Base-by-base conservation (phyloP, 2,113 vertebrate species). In the Speoplatyrhinus poulsoni region DNA sequence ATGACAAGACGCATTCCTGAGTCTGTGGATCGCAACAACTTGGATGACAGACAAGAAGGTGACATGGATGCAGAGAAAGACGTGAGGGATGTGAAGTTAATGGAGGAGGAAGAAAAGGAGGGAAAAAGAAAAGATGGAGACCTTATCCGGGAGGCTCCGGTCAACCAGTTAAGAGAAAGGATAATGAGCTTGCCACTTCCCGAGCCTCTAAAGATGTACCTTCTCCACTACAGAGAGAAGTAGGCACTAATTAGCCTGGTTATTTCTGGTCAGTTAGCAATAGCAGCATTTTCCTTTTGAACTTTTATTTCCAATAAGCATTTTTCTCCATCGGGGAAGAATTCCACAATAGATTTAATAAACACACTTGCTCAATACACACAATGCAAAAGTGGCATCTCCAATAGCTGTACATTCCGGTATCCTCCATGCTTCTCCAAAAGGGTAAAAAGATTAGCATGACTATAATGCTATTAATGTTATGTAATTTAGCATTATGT, bases 141-240 rank as follows among this genome's bases (percentile, higher is more conserved):
- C 59, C 72, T 88, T 9, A 91, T 93, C 72, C 83, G 89, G 2
- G 93, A 94, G 0, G 92, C 93, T 57, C 92, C 92, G 0, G 83
- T 95, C 17, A 96, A 96, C 90, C 82, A 92, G 67, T 26, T 96
- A 46, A 90, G 95, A 10, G 93, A 95, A 79, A 94, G 90, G 64
- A 93, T 96, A 63, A 88, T 96, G 57, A 85, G 90, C 56, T 88
- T 96, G 64, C 95, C 95, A 13, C 81, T 96, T 68, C 95, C 95
- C 0, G 95, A 95, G 9, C 94, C 95, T 7, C 90, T 96, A 77
- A 96, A 96, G 73, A 93, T 91, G 85, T 96, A 95, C 82, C 87
- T 96, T 83, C 92, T 96, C 57, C 95, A 96, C 87, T 95, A 95
- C 84, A 91, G 95, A 79, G 95, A 96, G 65, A 95, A 96, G 77